These are phyloP conservation scores for Empidonax alnorum DNA, from an alignment of 2,113 vertebrate species.

Conservation along the genomic window DNA sequence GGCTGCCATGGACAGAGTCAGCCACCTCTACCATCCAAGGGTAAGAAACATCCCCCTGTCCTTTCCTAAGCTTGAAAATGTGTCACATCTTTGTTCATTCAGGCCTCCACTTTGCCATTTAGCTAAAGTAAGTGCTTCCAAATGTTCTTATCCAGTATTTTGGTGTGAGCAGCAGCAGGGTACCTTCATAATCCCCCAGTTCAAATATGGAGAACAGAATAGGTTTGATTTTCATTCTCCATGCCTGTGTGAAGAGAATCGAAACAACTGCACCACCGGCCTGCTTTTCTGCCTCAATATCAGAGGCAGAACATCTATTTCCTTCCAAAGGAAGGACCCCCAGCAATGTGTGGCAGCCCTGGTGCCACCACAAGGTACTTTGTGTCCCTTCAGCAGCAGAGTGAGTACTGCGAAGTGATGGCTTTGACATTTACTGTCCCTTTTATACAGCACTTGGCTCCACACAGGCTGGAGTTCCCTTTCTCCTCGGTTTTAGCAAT, in stretches of 20 bases:
- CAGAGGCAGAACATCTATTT: background rate
- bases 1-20: background rate
- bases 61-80: background rate
- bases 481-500: background rate
- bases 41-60: background rate
- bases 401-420: accelerated
- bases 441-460: background rate
- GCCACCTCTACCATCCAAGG: background rate
- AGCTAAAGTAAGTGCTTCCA: background rate
- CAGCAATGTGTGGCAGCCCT: background rate
- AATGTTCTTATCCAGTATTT: background rate
- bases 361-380: background rate
- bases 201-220: background rate
- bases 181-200: background rate
- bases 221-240: background rate
- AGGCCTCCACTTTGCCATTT: background rate
- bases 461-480: background rate
- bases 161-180: background rate
- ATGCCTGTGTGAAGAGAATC: background rate
- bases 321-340: background rate
- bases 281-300: background rate
- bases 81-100: background rate
- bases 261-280: background rate
- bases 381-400: background rate
- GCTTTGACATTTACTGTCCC: constrained; percentile 12